Percentiles rank a stretch among this genome's conserved stretches.
Conservation (phyloP, 92 coral and sea anemone species). For the Nematostella vectensis region DNA sequence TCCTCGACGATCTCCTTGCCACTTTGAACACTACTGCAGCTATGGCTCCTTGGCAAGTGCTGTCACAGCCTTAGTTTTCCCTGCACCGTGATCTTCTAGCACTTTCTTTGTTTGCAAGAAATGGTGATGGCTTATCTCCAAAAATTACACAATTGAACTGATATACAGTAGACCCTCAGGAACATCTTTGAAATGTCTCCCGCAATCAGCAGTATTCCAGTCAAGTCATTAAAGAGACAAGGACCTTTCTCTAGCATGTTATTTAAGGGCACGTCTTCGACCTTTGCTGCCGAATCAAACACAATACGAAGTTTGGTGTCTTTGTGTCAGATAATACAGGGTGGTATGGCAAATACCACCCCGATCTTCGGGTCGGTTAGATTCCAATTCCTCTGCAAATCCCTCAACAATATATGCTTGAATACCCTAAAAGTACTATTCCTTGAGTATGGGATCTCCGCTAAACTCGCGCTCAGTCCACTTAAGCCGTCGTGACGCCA, state of each 20-base stretch:
- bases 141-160: neutral
- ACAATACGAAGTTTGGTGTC: constrained; percentile 6
- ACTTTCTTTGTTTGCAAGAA: neutral
- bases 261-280: neutral
- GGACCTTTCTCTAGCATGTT: constrained; percentile 11
- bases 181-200: constrained; percentile 20
- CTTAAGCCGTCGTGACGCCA: constrained; percentile 3
- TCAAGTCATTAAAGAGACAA: constrained; percentile 8
- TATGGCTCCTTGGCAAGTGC: neutral
- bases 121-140: too few species aligned
- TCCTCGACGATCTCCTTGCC: neutral
- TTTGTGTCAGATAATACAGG: constrained; percentile 6
- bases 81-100: neutral
- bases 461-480: constrained; percentile 3
- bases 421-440: constrained; percentile 1
- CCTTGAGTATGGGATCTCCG: constrained; percentile 4
- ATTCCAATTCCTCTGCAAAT: neutral
- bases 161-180: constrained; percentile 2
- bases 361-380: neutral
- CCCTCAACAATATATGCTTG: constrained; percentile 2
- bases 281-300: constrained; percentile 1
- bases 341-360: constrained; percentile 21
- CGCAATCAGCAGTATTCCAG: constrained; percentile 14
- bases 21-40: neutral
- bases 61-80: neutral